Conservation (phyloP, 2,113 vertebrate species). For the Chionomys nivalis region DNA sequence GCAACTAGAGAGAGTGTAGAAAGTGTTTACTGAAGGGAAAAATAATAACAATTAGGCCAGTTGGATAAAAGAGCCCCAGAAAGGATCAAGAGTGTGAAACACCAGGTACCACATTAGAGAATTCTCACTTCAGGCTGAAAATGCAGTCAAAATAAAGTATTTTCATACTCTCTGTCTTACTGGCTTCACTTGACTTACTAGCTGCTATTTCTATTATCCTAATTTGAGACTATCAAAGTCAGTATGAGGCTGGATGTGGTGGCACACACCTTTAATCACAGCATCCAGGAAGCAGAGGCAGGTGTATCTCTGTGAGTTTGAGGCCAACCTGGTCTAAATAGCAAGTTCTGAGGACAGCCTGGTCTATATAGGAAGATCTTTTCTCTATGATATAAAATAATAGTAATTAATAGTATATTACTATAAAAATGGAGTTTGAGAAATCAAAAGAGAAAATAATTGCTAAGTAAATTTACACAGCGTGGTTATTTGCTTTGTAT, state of each 20-base stretch:
- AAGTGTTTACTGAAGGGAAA: conserved; percentile 42
- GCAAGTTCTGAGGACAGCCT: background rate
- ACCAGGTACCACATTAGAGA: background rate
- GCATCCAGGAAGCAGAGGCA: background rate
- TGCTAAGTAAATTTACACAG: background rate
- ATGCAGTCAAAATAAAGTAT: conserved; percentile 24
- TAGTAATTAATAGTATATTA: background rate
- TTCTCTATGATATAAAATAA: background rate
- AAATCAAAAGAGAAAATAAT: background rate
- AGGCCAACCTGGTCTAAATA: background rate
- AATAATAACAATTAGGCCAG: conserved; percentile 3
- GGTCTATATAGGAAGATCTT: background rate
- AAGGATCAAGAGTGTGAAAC: conserved; percentile 31
- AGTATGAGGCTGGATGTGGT: background rate
- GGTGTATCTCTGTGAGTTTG: background rate
- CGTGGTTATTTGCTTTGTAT: background rate
- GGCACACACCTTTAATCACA: background rate
- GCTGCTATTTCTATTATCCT: background rate
- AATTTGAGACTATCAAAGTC: conserved; percentile 15
- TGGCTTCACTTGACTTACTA: conserved; percentile 16
- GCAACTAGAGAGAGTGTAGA: conserved; percentile 38
- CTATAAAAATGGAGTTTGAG: background rate
- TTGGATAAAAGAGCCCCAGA: conserved; percentile 29
- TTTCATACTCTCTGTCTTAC: conserved; percentile 3
- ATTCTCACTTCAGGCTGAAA: conserved; percentile 16